A percentile compares a stretch with the other conserved stretches of the same genome.
phyloP scores from a whole-genome alignment of 1,140 invertebrate species.

The Heliconius himera region DNA sequence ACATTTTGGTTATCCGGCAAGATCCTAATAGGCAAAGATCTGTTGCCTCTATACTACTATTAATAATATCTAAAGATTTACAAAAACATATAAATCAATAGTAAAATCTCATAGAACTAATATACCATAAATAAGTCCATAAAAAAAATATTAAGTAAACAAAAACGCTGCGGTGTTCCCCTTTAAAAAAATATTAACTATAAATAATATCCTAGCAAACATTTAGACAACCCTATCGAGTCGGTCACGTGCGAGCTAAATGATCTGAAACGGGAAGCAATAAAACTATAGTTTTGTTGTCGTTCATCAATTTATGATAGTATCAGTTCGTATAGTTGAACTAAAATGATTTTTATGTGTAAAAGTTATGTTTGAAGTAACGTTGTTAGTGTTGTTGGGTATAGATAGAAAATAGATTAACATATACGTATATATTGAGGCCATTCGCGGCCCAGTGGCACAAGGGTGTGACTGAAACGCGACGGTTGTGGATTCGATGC shows the following conservation, averaged over 20 bases:
- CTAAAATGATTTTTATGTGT: constrained; percentile 37
- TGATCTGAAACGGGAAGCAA: constrained; percentile 74
- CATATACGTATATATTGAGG: neutral
- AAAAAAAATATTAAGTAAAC: constrained; percentile 42
- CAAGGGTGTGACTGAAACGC: too few relatives aligned
- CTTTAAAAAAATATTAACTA: constrained; percentile 46
- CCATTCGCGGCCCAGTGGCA: too few relatives aligned
- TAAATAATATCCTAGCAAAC: constrained; percentile 68
- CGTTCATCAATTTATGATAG: constrained; percentile 72
- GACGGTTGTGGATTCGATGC: too few relatives aligned
- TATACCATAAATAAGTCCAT: constrained; percentile 35
- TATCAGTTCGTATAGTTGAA: constrained; percentile 45
- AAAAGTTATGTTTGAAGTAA: constrained; percentile 20
- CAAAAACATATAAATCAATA: constrained; percentile 4
- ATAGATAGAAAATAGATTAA: neutral
- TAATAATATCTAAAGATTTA: neutral
- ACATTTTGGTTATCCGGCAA: neutral
- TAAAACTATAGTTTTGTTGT: constrained; percentile 70
- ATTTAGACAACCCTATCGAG: constrained; percentile 66
- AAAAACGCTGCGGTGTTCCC: constrained; percentile 34
- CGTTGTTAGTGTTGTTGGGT: neutral
- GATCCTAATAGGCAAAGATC: neutral
- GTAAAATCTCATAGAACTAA: constrained; percentile 24
- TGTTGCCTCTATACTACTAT: neutral
- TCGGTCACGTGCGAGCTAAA: constrained; percentile 75